Percentiles rank a stretch among this genome's conserved stretches.
Conservation (phyloP, 2,113 vertebrate species). For the Noturus placidus region DNA sequence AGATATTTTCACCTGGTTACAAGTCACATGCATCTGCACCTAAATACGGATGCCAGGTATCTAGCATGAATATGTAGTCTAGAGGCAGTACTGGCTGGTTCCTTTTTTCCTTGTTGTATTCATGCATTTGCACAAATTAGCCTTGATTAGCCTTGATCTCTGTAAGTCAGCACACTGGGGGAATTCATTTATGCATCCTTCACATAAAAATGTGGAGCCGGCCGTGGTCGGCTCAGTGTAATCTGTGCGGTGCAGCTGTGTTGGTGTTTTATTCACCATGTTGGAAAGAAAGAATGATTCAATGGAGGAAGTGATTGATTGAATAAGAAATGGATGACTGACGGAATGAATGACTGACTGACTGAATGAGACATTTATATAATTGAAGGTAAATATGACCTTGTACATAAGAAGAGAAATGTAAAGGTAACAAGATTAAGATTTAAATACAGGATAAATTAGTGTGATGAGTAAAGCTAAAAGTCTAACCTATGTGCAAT, state of each 20-base stretch:
- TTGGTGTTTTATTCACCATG: constrained; percentile 5
- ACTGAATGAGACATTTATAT: not conserved
- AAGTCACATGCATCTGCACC: constrained; percentile 10
- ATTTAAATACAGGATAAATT: not conserved
- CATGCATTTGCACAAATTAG: constrained; percentile 27
- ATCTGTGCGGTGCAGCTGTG: constrained; percentile 30
- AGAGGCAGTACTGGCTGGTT: not conserved
- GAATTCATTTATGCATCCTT: constrained; percentile 42
- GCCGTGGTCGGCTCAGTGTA: constrained; percentile 3
- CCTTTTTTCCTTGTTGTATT: constrained; percentile 24
- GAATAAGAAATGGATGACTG: not conserved
- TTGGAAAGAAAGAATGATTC: not conserved
- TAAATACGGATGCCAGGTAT: not conserved
- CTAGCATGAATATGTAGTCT: not conserved
- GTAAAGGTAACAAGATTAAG: not conserved
- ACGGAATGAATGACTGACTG: not conserved
- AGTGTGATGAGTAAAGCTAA: not conserved
- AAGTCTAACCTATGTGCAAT: not conserved
- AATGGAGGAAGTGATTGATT: not conserved
- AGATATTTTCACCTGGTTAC: constrained; percentile 1
- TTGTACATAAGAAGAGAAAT: not conserved
- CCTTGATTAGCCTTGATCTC: constrained; percentile 52
- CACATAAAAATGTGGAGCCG: constrained; percentile 9
- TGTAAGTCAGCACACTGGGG: constrained; percentile 10
- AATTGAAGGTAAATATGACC: not conserved